Evolutionary conservation across 2,888 invertebrate genomes (phyloP).

Genomic region (Agrypnus murinus): DNA sequence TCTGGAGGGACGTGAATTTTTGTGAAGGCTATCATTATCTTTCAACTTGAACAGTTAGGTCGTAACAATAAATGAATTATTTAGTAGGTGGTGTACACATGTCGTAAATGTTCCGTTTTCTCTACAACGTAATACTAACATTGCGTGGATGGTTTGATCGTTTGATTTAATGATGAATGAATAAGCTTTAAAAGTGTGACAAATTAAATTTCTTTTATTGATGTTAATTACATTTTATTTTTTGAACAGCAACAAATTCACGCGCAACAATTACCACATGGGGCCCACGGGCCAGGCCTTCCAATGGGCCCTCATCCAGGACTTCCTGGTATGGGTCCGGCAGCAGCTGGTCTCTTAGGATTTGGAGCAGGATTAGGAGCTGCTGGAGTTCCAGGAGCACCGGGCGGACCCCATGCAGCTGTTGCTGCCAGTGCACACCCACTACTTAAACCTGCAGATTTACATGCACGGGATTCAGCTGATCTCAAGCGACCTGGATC

Average conservation of each 20-base stretch:
- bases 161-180: constrained; percentile 20
- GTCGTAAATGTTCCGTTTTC: constrained; percentile 28
- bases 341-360: constrained; percentile 64
- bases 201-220: neutral
- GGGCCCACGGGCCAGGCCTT: constrained; percentile 68
- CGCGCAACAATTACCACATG: constrained; percentile 70
- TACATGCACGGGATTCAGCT: constrained; percentile 64
- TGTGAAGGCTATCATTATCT: constrained; percentile 16
- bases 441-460: constrained; percentile 68
- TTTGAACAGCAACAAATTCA: constrained; percentile 69
- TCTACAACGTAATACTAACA: constrained; percentile 10
- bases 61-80: constrained; percentile 26
- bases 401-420: constrained; percentile 63
- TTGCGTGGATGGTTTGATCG: constrained; percentile 16
- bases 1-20: neutral
- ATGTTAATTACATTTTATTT: constrained; percentile 17
- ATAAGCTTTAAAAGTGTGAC: neutral
- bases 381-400: constrained; percentile 61
- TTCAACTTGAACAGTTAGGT: constrained; percentile 23
- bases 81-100: constrained; percentile 16
- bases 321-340: constrained; percentile 68
- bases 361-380: constrained; percentile 64
- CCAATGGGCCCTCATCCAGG: constrained; percentile 70
- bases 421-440: constrained; percentile 66
- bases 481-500: constrained; percentile 68